Base-by-base conservation (phyloP, 2,113 vertebrate species). In the Oxyruncus cristatus region DNA sequence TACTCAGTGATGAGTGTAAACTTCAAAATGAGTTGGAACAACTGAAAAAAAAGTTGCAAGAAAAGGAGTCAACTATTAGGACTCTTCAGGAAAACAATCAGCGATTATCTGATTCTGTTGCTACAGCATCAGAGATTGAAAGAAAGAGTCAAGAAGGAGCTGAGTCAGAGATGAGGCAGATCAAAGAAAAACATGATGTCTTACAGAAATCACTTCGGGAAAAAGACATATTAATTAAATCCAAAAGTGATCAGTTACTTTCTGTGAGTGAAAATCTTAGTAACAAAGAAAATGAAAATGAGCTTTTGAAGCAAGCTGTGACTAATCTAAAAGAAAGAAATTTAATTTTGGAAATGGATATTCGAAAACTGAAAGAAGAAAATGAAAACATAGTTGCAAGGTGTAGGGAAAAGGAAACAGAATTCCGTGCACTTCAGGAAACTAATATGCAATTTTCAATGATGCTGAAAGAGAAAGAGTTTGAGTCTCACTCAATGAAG, bases 381-480 rank as follows among this genome's bases (percentile, higher is more conserved):
- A 99, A 99, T 74, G 99, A 99, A 95, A 98, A 96, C 65, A 98
- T 99, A 59, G 93, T 98, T 4, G 83, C 97, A 20, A 98, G 94
- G 12, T 98, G 98, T 9, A 97, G 97, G 20, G 99, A 98, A 96
- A 99, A 99, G 74, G 99, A 99, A 98, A 99, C 99, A 0, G 99
- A 99, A 92, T 99, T 99, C 92, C 98, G 98, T 42, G 99, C 99
- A 1, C 98, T 99, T 83, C 99, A 99, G 93, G 99, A 99, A 86
- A 99, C 99, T 52, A 99, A 99, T 93, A 99, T 99, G 98, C 99
- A 99, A 62, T 98, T 99, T 91, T 99, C 99, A 24, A 98, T 99
- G 96, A 98, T 99, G 98, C 97, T 99, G 46, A 98, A 98, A 82
- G 99, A 99, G 95, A 99, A 98, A 59, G 99, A 99, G 95, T 99